phyloP scores from a whole-genome alignment of 37 sponge, comb jelly and placozoan species.

The Hormiphora californensis region DNA sequence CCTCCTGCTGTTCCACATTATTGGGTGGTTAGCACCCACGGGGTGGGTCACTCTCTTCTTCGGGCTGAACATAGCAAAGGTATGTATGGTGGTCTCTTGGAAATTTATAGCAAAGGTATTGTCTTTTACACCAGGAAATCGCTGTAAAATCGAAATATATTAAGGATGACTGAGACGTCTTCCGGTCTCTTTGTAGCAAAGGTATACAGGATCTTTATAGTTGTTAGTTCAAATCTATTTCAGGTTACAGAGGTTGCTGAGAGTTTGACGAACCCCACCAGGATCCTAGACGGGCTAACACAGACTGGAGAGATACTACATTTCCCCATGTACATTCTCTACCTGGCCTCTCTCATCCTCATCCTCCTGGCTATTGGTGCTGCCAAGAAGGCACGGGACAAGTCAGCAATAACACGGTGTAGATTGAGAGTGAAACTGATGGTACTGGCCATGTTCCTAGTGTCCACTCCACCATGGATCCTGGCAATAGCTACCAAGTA shows the following conservation, averaged over 20 bases:
- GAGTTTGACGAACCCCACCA: background rate
- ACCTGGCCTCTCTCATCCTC: background rate
- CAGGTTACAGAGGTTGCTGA: background rate
- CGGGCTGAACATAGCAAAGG: conserved; percentile 7
- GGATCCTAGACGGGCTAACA: background rate
- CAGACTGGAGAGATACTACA: background rate
- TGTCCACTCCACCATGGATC: background rate
- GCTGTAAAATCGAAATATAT: background rate
- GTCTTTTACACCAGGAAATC: background rate
- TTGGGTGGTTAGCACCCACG: background rate
- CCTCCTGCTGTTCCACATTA: background rate
- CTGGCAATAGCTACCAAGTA: background rate
- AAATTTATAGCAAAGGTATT: background rate
- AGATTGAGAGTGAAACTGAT: background rate
- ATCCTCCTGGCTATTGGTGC: background rate
- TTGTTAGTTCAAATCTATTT: background rate
- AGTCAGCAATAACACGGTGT: background rate
- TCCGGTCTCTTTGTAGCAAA: no score
- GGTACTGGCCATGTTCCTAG: background rate
- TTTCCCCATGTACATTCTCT: conserved; percentile 6
- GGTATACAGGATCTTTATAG: no score
- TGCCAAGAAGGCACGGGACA: background rate
- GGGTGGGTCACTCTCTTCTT: conserved; percentile 11
- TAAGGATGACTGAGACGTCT: no score
- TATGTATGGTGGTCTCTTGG: background rate